Evolutionary conservation across 2,888 invertebrate genomes (phyloP).

Genomic region (Caenorhabditis sp.): DNA sequence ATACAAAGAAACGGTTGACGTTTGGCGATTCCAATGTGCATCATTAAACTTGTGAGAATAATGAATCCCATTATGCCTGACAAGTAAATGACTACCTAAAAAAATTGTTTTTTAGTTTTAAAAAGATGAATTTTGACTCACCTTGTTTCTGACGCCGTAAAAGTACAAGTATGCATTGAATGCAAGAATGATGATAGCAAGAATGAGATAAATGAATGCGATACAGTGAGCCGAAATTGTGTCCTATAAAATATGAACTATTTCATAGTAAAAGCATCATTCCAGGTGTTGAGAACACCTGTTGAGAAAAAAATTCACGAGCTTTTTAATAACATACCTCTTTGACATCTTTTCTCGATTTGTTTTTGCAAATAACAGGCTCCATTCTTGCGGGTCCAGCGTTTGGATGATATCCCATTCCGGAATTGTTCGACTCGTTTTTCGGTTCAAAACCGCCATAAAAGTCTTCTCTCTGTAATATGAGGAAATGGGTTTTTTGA

Average conservation of each 20-base stretch:
- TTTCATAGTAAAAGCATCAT: not conserved
- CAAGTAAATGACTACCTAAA: slow-evolving; percentile 26
- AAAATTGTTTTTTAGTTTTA: not conserved
- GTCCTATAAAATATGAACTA: not conserved
- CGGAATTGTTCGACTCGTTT: not conserved
- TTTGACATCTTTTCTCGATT: slow-evolving; percentile 7
- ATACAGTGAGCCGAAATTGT: slow-evolving; percentile 15
- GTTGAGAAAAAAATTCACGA: not conserved
- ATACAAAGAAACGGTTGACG: slow-evolving; percentile 47
- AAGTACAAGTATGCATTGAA: slow-evolving; percentile 10
- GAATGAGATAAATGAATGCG: slow-evolving; percentile 16
- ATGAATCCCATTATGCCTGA: slow-evolving; percentile 13
- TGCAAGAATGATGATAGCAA: slow-evolving; percentile 8
- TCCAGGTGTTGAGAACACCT: not conserved
- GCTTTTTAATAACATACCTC: slow-evolving; percentile 6
- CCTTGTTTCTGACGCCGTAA: slow-evolving; percentile 19
- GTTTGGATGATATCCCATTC: slow-evolving; percentile 4
- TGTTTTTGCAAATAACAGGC: slow-evolving; percentile 14
- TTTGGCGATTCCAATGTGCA: slow-evolving; percentile 35
- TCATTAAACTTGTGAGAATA: slow-evolving; percentile 28
- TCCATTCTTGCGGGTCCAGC: slow-evolving; percentile 22
- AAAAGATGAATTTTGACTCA: slow-evolving; percentile 8
- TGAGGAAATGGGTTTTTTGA: not conserved
- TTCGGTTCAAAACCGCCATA: slow-evolving; percentile 45
- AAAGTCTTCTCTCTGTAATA: slow-evolving; percentile 42